A percentile compares a stretch with the other conserved stretches of the same genome.
Conservation (phyloP, 2,113 vertebrate species). For the Paedocypris sp. region DNA sequence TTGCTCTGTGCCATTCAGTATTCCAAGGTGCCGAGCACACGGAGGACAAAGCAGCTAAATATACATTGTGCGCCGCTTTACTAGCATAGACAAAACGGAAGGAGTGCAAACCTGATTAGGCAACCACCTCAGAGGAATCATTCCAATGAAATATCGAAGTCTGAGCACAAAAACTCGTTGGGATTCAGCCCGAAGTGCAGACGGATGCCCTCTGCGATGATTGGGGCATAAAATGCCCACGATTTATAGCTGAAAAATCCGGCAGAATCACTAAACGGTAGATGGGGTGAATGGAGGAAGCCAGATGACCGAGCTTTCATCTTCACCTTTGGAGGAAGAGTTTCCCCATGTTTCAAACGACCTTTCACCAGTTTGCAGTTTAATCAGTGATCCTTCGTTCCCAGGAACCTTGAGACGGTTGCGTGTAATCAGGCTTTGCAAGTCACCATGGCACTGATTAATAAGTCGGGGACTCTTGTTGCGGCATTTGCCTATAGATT, state of each 20-base stretch:
- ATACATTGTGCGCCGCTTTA: constrained; percentile 36
- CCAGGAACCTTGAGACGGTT: constrained; percentile 6
- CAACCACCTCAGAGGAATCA: background rate
- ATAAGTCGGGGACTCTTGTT: constrained; percentile 38
- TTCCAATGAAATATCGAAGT: background rate
- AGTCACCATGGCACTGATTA: constrained; percentile 34
- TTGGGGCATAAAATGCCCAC: background rate
- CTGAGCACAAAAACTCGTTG: background rate
- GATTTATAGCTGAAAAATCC: background rate
- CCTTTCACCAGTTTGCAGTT: background rate
- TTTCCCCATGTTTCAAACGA: background rate
- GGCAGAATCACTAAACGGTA: background rate
- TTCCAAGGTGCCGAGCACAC: constrained; percentile 42
- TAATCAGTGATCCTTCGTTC: constrained; percentile 9
- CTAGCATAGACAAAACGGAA: constrained; percentile 16
- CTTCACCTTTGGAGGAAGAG: background rate
- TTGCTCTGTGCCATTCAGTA: constrained; percentile 40
- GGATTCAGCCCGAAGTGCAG: background rate
- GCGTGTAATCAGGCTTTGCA: constrained; percentile 1
- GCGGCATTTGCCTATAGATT: constrained; percentile 47
- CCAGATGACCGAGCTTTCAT: background rate
- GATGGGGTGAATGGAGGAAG: background rate
- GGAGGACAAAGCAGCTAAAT: constrained; percentile 41
- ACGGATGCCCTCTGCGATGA: background rate
- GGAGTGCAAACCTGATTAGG: background rate